These are phyloP conservation scores for Platygyra sinensis DNA, from an alignment of 64 coral and sea anemone species.

Conservation along the genomic window DNA sequence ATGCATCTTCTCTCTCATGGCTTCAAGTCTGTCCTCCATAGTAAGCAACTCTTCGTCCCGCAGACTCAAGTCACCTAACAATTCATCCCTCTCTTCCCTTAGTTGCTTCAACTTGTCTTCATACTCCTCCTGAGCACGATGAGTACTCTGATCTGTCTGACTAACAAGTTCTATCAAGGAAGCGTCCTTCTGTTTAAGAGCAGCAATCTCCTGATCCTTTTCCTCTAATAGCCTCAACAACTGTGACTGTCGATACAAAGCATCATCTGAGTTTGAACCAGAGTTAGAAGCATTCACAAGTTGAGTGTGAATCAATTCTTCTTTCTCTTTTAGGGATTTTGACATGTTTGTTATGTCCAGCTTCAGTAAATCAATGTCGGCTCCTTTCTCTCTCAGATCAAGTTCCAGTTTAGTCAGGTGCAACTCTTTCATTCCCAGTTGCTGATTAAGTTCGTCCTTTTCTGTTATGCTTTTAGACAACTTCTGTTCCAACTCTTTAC, in stretches of 20 bases:
- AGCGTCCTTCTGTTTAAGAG: conserved; percentile 89
- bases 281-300: conserved; percentile 31
- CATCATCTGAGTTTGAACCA: neutral
- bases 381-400: conserved; percentile 81
- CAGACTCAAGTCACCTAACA: conserved; percentile 64
- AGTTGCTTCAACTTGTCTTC: conserved; percentile 75
- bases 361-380: conserved; percentile 75
- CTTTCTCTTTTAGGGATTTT: conserved; percentile 78
- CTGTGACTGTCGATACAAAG: conserved; percentile 36
- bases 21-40: conserved; percentile 78
- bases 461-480: conserved; percentile 25
- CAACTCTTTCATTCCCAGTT: conserved; percentile 56
- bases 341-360: conserved; percentile 71
- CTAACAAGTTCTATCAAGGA: conserved; percentile 76
- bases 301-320: conserved; percentile 65
- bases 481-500: conserved; percentile 67
- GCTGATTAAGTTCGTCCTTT: conserved; percentile 51
- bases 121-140: conserved; percentile 64
- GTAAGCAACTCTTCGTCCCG: conserved; percentile 80
- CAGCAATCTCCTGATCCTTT: conserved; percentile 89
- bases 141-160: conserved; percentile 57
- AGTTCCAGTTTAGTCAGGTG: conserved; percentile 77
- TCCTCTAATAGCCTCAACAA: conserved; percentile 71
- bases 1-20: conserved; percentile 82
- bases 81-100: conserved; percentile 60